These are phyloP conservation scores for Sminthurinus signatus DNA, from an alignment of 1,140 invertebrate species.

Conservation along the genomic window DNA sequence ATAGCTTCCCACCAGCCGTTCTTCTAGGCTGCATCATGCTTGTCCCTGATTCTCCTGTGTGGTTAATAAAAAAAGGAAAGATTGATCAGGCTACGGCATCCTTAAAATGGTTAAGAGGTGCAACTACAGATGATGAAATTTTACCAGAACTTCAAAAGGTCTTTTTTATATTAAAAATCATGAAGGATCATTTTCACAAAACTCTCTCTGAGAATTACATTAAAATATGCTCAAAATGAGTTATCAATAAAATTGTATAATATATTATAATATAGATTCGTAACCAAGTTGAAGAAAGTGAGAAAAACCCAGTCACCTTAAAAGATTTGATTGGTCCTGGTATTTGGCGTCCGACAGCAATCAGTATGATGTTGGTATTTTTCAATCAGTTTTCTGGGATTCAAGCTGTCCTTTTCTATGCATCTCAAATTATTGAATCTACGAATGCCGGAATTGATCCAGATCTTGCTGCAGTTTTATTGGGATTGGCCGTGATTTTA, in stretches of 20 bases:
- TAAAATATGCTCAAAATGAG: neutral
- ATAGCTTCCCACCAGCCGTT: conserved; percentile 44
- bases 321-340: neutral
- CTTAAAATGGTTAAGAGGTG: conserved; percentile 9
- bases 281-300: neutral
- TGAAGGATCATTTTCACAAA: too few relatives aligned
- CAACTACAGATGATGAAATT: neutral
- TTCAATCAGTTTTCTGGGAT: conserved; percentile 64
- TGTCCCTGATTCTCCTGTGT: conserved; percentile 26
- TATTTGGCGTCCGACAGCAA: conserved; percentile 56
- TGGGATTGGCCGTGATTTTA: conserved; percentile 54
- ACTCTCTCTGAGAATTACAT: neutral
- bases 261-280: conserved; percentile 1
- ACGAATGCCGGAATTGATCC: conserved; percentile 55
- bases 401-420: conserved; percentile 79
- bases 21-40: conserved; percentile 22
- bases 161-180: neutral
- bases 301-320: neutral
- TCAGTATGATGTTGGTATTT: conserved; percentile 69
- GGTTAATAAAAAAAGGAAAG: conserved; percentile 20
- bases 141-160: conserved; percentile 14
- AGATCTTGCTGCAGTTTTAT: conserved; percentile 56
- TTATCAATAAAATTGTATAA: neutral
- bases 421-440: conserved; percentile 60
- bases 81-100: conserved; percentile 6